Conservation (phyloP, 2,888 invertebrate species). For the Ariolimax columbianus region DNA sequence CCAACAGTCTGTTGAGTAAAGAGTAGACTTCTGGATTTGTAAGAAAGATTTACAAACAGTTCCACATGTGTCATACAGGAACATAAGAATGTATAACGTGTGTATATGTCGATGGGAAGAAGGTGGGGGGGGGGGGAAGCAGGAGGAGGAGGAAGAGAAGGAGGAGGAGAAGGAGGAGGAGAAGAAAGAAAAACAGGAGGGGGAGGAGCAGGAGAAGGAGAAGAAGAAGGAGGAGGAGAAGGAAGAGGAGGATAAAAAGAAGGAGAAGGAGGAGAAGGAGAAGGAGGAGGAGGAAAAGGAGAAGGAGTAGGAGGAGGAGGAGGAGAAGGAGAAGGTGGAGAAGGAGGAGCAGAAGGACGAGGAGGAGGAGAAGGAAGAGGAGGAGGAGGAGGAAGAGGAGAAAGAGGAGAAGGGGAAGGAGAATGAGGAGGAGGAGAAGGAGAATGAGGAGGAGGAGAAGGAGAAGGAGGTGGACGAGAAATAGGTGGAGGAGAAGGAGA, state of each 20-base stretch:
- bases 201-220: not conserved
- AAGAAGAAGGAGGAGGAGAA: not conserved
- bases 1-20: too few species aligned
- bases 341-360: not conserved
- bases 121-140: too few species aligned
- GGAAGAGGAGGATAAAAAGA: not conserved
- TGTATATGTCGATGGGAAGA: too few species aligned
- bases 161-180: constrained; percentile 12
- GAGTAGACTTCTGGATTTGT: too few species aligned
- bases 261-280: not conserved
- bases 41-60: too few species aligned
- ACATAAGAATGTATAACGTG: too few species aligned
- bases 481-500: not conserved
- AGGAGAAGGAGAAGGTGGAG: not conserved
- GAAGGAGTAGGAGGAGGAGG: not conserved
- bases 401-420: not conserved
- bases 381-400: not conserved
- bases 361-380: not conserved
- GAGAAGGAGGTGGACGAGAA: not conserved
- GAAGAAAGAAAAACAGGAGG: constrained; percentile 13
- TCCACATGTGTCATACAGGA: too few species aligned
- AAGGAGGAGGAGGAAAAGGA: not conserved
- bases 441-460: not conserved
- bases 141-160: constrained; percentile 14
- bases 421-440: not conserved